Evolutionary conservation across 2,888 invertebrate genomes (phyloP).

Genomic region (Drosophila phalerata): DNA sequence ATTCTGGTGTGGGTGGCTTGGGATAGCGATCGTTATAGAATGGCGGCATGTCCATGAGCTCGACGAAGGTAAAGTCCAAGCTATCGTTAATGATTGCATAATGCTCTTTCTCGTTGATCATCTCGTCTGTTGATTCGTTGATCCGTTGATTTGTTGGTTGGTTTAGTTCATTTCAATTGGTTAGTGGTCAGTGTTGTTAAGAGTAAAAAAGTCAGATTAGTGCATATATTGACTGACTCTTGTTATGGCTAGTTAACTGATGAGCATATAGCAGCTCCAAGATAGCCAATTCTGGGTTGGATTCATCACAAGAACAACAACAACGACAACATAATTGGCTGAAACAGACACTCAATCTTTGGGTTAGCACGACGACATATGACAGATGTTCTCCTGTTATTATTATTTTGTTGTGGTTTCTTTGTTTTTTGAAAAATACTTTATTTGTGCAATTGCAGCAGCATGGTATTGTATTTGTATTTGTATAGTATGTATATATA

Average conservation of each 20-base stretch:
- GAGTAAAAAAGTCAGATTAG: constrained; percentile 60
- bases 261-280: constrained; percentile 22
- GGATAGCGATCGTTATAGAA: constrained; percentile 85
- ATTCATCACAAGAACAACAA: constrained; percentile 23
- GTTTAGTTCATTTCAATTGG: constrained; percentile 31
- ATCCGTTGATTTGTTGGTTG: constrained; percentile 31
- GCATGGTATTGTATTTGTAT: constrained; percentile 75
- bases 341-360: constrained; percentile 15
- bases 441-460: constrained; percentile 84
- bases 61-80: constrained; percentile 96
- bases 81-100: constrained; percentile 97
- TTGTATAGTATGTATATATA: constrained; percentile 69
- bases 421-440: constrained; percentile 77
- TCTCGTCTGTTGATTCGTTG: constrained; percentile 89
- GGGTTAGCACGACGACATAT: constrained; percentile 8
- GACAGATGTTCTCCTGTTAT: background rate
- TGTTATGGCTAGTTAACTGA: constrained; percentile 45
- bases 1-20: constrained; percentile 85
- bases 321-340: constrained; percentile 28
- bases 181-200: constrained; percentile 46
- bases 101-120: constrained; percentile 94
- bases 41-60: constrained; percentile 89
- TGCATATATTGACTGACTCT: constrained; percentile 38
- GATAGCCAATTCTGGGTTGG: constrained; percentile 41
- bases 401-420: background rate